Percentiles rank a stretch among this genome's conserved stretches.
phyloP scores from a whole-genome alignment of 2,113 vertebrate species.

The Lophotis ruficrista region DNA sequence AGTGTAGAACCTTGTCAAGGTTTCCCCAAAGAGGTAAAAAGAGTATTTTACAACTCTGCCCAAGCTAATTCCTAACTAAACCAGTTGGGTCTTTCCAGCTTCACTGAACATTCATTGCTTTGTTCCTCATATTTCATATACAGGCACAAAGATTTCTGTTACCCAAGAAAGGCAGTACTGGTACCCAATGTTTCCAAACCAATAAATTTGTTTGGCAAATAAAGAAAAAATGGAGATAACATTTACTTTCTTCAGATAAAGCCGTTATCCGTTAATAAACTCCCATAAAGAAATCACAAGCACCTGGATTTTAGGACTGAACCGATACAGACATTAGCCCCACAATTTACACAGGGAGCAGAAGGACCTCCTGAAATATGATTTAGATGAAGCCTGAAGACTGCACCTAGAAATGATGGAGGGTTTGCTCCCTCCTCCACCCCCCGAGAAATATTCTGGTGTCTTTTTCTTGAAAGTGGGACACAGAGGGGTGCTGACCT shows the following conservation, averaged over 20 bases:
- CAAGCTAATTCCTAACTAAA: not conserved
- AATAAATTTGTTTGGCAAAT: not conserved
- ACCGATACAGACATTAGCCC: not conserved
- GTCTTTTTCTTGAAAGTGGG: not conserved
- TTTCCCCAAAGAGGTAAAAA: not conserved
- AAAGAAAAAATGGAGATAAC: not conserved
- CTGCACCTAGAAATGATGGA: not conserved
- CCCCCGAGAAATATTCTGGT: not conserved
- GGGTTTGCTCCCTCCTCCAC: not conserved
- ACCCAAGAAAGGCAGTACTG: not conserved
- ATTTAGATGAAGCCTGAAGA: not conserved
- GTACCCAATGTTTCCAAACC: not conserved
- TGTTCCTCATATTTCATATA: not conserved
- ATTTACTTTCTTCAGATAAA: not conserved
- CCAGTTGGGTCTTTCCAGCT: not conserved
- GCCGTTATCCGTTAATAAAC: not conserved
- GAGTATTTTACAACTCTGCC: not conserved
- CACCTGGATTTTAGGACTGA: not conserved
- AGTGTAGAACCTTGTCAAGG: not conserved
- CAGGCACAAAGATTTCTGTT: not conserved
- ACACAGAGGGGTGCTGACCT: not conserved
- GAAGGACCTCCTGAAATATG: not conserved
- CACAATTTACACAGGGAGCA: not conserved
- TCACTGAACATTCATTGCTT: not conserved
- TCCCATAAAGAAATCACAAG: not conserved